Percentiles rank a stretch among this genome's conserved stretches.
phyloP scores from a whole-genome alignment of 1,140 invertebrate species.

The Ceratoteleas bidentatus region DNA sequence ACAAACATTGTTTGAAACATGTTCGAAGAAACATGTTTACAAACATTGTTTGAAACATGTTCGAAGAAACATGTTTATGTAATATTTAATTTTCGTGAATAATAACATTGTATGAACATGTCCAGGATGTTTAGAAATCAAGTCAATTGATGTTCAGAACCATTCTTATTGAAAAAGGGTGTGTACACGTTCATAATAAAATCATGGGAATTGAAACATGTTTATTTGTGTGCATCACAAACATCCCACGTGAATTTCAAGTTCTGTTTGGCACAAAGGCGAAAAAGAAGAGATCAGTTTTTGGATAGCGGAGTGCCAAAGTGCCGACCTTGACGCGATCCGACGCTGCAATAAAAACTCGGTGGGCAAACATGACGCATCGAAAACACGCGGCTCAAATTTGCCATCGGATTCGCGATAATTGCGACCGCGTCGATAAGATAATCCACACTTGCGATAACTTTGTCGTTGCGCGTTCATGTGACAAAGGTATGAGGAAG shows the following conservation, averaged over 20 bases:
- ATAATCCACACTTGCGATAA: slow-evolving; percentile 37
- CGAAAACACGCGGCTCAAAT: slow-evolving; percentile 4
- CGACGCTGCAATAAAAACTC: slow-evolving; percentile 9
- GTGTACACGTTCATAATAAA: no score
- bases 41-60: no score
- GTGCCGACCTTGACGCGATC: slow-evolving; percentile 3
- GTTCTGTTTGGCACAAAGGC: not conserved
- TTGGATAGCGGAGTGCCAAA: not conserved
- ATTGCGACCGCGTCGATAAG: slow-evolving; percentile 17
- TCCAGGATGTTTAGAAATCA: no score
- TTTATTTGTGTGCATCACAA: no score
- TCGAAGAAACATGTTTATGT: no score
- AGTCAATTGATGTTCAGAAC: no score
- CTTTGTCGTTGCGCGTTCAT: slow-evolving; percentile 3
- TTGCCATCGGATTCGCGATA: slow-evolving; percentile 19
- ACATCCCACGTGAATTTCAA: not conserved
- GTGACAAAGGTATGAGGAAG: not conserved
- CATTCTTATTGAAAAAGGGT: no score
- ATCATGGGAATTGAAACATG: no score
- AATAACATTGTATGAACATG: no score
- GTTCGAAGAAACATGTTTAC: no score
- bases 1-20: no score
- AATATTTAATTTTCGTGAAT: no score
- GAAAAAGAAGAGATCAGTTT: not conserved
- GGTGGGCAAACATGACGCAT: not conserved